Conservation (phyloP, 2,888 invertebrate genomes). For the Lypha dubia region DNA sequence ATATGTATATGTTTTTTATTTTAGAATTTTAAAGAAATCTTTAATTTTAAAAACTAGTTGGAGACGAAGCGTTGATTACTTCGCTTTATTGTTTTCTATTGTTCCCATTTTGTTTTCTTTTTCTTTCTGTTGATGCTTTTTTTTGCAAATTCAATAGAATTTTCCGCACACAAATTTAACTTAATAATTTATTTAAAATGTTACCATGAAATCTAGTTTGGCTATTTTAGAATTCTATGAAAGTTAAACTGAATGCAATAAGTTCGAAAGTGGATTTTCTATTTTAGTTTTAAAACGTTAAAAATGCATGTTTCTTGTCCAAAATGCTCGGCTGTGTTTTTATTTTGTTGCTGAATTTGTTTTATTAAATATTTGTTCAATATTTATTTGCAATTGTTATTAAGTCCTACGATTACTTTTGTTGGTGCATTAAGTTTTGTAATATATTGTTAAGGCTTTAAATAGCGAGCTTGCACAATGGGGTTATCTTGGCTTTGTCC, state of each 20-base stretch:
- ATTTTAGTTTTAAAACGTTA: conserved; percentile 15
- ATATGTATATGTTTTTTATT: neutral
- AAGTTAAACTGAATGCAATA: conserved; percentile 30
- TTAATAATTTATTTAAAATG: conserved; percentile 44
- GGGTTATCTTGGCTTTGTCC: neutral
- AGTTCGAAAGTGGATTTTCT: conserved; percentile 35
- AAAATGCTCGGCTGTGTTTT: conserved; percentile 1
- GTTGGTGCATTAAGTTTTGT: neutral
- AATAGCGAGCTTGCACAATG: neutral
- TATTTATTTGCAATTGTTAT: conserved; percentile 24
- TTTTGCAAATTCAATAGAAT: neutral
- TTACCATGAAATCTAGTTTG: neutral
- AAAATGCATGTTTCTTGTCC: conserved; percentile 32
- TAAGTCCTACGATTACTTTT: neutral
- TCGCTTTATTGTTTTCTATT: neutral
- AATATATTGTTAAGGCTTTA: neutral
- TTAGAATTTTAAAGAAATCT: conserved; percentile 34
- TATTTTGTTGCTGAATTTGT: neutral
- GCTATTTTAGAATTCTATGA: conserved; percentile 40
- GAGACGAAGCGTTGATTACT: no score
- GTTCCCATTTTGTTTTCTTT: conserved; percentile 10
- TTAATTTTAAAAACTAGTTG: neutral
- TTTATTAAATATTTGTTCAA: conserved; percentile 21
- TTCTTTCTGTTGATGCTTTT: neutral
- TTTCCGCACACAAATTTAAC: neutral